These are phyloP conservation scores for Erithacus rubecula DNA, from an alignment of 2,797 vertebrate genomes.

Conservation along the genomic window DNA sequence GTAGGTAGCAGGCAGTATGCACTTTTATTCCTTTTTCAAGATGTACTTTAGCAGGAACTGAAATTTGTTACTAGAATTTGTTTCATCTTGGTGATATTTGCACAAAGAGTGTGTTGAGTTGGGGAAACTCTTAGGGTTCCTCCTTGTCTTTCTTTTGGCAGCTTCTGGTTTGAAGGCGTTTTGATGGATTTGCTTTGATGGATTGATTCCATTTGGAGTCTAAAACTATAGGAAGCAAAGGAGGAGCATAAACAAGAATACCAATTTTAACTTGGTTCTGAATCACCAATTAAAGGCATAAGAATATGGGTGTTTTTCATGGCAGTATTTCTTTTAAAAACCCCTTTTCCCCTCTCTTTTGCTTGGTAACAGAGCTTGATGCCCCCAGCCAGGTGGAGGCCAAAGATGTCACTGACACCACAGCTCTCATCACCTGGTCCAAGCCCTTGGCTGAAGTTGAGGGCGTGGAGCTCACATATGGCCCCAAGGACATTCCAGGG, in stretches of 20 bases:
- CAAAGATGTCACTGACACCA: constrained; percentile 91
- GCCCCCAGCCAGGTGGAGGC: constrained; percentile 89
- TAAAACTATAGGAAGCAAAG: not conserved
- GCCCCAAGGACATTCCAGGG: constrained; percentile 78
- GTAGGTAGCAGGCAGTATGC: not conserved
- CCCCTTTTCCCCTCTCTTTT: not conserved
- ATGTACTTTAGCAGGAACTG: not conserved
- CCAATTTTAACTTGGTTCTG: not conserved
- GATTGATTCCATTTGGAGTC: not conserved
- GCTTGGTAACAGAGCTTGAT: constrained; percentile 82
- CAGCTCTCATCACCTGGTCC: constrained; percentile 91
- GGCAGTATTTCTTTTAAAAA: not conserved
- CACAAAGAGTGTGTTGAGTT: not conserved
- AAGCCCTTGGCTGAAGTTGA: constrained; percentile 91
- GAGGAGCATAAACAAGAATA: not conserved
- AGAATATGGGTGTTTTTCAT: not conserved
- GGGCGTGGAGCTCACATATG: constrained; percentile 83
- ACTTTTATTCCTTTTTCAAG: not conserved
- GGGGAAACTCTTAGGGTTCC: not conserved
- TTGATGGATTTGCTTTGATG: not conserved
- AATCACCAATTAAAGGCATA: not conserved
- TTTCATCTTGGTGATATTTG: not conserved
- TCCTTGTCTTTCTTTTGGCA: not conserved
- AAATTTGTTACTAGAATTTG: not conserved
- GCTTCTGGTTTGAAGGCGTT: not conserved